Conservation (phyloP, 2,888 invertebrate species). For the Megalurothrips usitatus region DNA sequence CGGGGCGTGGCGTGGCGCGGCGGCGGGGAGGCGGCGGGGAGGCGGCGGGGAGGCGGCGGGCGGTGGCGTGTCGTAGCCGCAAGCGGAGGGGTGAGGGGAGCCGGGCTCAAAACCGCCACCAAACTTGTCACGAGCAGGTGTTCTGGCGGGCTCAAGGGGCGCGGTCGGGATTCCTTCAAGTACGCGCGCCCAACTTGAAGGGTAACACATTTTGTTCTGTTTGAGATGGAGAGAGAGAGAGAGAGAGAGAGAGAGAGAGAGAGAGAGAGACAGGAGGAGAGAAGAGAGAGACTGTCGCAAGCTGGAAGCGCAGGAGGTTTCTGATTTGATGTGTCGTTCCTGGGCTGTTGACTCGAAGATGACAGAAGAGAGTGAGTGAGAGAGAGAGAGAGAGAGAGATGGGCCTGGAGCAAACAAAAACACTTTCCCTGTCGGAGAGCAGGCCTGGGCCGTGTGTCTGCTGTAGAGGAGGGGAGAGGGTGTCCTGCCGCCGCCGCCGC, state of each 20-base stretch:
- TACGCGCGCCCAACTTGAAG: constrained; percentile 1
- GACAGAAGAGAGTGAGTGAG: not conserved
- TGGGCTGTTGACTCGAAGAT: not conserved
- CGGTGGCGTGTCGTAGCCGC: not conserved
- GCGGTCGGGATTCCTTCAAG: constrained; percentile 3
- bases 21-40: not conserved
- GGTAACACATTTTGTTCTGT: not conserved
- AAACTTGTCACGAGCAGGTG: constrained; percentile 11
- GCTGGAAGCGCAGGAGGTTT: too few species aligned
- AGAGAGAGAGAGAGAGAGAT: not conserved
- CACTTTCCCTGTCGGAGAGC: too few species aligned
- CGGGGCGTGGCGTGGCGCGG: not conserved
- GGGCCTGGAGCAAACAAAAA: too few species aligned
- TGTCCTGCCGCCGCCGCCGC: too few species aligned
- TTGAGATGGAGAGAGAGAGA: not conserved
- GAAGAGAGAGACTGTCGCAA: too few species aligned
- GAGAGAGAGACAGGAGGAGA: too few species aligned
- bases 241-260: too few species aligned
- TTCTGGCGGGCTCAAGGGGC: not conserved
- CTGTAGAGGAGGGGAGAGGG: too few species aligned
- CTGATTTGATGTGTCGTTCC: too few species aligned
- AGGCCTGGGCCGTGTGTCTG: too few species aligned
- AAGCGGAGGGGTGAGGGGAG: not conserved
- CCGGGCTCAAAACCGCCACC: not conserved
- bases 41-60: not conserved